Conservation (phyloP, 2,888 invertebrate genomes). For the Eutolmus rufibarbis region DNA sequence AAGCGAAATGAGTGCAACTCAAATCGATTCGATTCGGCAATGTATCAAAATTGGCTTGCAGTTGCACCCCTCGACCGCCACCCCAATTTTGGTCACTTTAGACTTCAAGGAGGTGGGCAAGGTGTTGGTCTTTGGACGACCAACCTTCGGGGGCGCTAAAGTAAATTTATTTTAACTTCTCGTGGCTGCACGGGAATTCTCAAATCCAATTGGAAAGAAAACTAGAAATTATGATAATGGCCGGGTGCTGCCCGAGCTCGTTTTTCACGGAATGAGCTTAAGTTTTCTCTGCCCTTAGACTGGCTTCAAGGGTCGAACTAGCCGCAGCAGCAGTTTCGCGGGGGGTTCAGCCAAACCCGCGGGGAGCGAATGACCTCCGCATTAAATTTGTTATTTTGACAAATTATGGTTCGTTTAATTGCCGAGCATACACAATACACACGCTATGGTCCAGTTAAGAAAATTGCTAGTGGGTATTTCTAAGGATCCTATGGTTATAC, state of each 20-base stretch:
- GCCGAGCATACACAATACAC: background rate
- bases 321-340: background rate
- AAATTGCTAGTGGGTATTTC: background rate
- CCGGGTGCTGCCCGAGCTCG: background rate
- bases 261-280: background rate
- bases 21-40: constrained; percentile 4
- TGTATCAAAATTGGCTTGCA: background rate
- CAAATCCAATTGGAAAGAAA: background rate
- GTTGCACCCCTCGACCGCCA: background rate
- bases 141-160: background rate
- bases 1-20: background rate
- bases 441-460: background rate
- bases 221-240: background rate
- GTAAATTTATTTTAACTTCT: constrained; percentile 8
- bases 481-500: background rate
- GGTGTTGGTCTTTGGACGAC: background rate
- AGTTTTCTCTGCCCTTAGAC: background rate
- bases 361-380: background rate
- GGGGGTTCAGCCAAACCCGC: background rate
- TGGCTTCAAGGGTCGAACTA: background rate
- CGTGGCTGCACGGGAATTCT: background rate
- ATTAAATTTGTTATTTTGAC: background rate
- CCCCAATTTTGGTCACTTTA: background rate
- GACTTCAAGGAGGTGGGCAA: background rate
- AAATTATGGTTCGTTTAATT: background rate